Conservation (phyloP, 2,888 invertebrate genomes). For the Tupiocoris notatus region DNA sequence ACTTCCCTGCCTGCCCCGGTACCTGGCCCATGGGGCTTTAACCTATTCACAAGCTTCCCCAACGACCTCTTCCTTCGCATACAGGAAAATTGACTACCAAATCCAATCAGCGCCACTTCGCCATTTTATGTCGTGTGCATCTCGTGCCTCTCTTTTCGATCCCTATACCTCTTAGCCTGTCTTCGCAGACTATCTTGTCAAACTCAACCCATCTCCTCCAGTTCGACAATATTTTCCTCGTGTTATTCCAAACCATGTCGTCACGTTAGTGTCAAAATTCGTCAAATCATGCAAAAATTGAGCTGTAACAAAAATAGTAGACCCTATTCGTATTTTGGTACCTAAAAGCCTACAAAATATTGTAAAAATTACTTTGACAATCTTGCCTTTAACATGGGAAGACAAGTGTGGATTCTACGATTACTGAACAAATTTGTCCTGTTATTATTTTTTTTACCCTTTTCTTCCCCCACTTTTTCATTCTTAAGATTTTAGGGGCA, state of each 20-base stretch:
- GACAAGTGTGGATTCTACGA: no score
- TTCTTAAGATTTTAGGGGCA: no score
- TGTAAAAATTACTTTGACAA: no score
- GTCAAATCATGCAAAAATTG: no score
- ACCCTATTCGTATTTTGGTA: no score
- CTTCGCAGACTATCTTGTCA: not conserved
- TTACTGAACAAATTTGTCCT: no score
- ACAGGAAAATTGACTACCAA: constrained; percentile 20
- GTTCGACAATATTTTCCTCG: not conserved
- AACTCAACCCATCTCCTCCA: not conserved
- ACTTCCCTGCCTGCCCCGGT: not conserved
- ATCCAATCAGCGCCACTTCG: constrained; percentile 4
- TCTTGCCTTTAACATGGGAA: no score
- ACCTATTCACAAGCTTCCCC: not conserved
- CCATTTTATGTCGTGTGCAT: not conserved
- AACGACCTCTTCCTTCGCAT: not conserved
- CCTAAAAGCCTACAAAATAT: no score
- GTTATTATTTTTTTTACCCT: no score
- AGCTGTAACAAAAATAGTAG: no score
- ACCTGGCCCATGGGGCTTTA: not conserved
- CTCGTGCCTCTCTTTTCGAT: not conserved
- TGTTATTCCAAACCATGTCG: not conserved
- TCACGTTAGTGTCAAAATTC: not conserved
- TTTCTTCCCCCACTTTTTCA: no score
- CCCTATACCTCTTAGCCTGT: not conserved